These are phyloP conservation scores for Laterallus jamaicensis DNA, from an alignment of 2,113 vertebrate genomes.

Conservation along the genomic window DNA sequence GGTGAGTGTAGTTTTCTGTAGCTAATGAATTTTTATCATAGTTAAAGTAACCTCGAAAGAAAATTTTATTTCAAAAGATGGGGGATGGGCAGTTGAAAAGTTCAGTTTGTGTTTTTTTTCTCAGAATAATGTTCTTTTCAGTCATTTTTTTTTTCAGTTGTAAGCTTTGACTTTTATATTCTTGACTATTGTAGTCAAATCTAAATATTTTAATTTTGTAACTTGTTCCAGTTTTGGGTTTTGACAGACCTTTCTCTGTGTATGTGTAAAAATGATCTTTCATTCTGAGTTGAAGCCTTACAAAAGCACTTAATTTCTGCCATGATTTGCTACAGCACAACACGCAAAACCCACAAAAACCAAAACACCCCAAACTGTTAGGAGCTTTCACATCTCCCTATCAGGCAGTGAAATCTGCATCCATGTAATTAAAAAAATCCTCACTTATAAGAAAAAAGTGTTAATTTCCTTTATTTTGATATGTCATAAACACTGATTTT, in stretches of 20 bases:
- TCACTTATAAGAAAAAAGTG: not conserved
- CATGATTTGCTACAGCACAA: not conserved
- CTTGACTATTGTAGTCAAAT: not conserved
- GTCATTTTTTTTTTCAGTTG: not conserved
- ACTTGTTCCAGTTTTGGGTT: not conserved
- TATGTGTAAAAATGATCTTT: not conserved
- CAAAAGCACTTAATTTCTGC: not conserved
- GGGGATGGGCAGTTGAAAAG: not conserved
- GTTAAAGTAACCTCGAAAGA: not conserved
- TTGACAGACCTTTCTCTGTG: not conserved
- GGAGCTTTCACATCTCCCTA: not conserved
- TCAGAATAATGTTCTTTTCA: not conserved
- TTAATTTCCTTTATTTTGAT: not conserved
- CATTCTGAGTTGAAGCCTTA: not conserved
- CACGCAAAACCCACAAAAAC: not conserved
- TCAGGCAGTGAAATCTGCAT: not conserved
- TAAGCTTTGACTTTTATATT: not conserved
- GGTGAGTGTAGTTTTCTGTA: accelerated
- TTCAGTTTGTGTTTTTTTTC: not conserved
- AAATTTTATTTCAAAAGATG: not conserved
- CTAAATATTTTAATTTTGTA: not conserved
- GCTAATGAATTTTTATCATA: not conserved
- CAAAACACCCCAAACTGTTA: not conserved
- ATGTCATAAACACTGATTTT: not conserved
- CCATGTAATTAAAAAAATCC: not conserved